Conservation (phyloP, 2,888 invertebrate species). For the Drosophila suboccidentalis region DNA sequence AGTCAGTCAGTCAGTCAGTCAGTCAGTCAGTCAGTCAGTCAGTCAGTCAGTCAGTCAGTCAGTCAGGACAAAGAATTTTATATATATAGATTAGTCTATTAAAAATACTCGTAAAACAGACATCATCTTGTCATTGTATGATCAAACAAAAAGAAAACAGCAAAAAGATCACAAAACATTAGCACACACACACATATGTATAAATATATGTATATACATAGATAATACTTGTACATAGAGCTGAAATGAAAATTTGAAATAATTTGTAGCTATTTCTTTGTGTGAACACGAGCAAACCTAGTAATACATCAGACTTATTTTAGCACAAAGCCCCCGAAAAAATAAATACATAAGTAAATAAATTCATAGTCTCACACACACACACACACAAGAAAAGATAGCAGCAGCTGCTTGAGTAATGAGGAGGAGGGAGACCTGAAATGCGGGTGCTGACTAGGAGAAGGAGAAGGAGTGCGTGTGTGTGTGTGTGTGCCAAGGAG, state of each 20-base stretch:
- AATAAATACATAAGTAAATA: constrained; percentile 69
- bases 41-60: too few species aligned
- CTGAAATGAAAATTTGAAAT: constrained; percentile 59
- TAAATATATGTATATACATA: constrained; percentile 8
- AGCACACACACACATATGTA: not conserved
- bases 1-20: too few species aligned
- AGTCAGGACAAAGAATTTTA: too few species aligned
- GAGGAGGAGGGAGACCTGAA: not conserved
- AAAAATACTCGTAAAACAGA: constrained; percentile 46
- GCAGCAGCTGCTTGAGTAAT: constrained; percentile 50
- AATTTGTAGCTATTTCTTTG: constrained; percentile 54
- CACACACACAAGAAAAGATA: constrained; percentile 40
- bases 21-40: too few species aligned
- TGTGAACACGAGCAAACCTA: constrained; percentile 59
- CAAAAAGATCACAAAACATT: constrained; percentile 63
- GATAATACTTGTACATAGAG: constrained; percentile 48
- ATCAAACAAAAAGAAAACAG: constrained; percentile 68
- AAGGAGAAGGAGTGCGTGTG: constrained; percentile 11
- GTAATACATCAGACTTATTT: constrained; percentile 78
- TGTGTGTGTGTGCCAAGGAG: constrained; percentile 5
- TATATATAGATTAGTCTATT: constrained; percentile 35
- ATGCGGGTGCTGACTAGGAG: constrained; percentile 15
- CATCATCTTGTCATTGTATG: constrained; percentile 61
- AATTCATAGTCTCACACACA: constrained; percentile 41
- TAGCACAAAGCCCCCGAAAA: constrained; percentile 76